These are phyloP conservation scores for Anoncus sp. DNA, from an alignment of 2,888 invertebrate species.

Conservation along the genomic window DNA sequence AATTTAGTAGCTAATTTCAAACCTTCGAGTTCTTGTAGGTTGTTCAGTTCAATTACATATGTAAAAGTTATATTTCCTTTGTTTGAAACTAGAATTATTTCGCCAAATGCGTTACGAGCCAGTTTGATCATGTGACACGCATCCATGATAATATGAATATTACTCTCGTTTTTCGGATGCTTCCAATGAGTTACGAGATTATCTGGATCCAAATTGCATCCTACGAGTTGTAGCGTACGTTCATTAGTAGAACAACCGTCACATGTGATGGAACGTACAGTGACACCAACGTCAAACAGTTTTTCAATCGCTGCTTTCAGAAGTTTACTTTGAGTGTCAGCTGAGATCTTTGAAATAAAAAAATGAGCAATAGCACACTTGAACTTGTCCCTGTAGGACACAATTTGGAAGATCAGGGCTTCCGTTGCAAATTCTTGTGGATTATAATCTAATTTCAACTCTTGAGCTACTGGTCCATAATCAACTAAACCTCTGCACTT, in stretches of 20 bases:
- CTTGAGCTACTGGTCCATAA: constrained; percentile 27
- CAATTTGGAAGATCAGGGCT: constrained; percentile 42
- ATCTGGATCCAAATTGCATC: constrained; percentile 30
- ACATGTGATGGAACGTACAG: constrained; percentile 36
- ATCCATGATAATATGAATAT: constrained; percentile 40
- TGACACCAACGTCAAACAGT: constrained; percentile 20
- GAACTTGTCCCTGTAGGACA: constrained; percentile 32
- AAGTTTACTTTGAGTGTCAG: constrained; percentile 19
- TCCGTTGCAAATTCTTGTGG: constrained; percentile 32
- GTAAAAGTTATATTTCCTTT: constrained; percentile 43
- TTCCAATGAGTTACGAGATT: constrained; percentile 23
- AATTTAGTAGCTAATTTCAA: no score
- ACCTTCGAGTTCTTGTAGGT: no score
- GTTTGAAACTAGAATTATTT: constrained; percentile 4
- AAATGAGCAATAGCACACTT: constrained; percentile 51
- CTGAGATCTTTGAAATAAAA: constrained; percentile 15
- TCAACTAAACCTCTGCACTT: constrained; percentile 19
- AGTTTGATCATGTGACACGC: constrained; percentile 44
- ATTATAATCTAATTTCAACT: constrained; percentile 1
- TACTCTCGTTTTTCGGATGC: constrained; percentile 16
- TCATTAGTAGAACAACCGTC: constrained; percentile 26
- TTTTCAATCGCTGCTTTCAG: constrained; percentile 30
- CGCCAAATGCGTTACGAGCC: constrained; percentile 44
- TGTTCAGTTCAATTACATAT: no score
- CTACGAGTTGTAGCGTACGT: constrained; percentile 18